A percentile compares a stretch with the other conserved stretches of the same genome.
Evolutionary conservation across 1,140 invertebrate species (phyloP).

Genomic region (Pseudomyrmex flavicornis): DNA sequence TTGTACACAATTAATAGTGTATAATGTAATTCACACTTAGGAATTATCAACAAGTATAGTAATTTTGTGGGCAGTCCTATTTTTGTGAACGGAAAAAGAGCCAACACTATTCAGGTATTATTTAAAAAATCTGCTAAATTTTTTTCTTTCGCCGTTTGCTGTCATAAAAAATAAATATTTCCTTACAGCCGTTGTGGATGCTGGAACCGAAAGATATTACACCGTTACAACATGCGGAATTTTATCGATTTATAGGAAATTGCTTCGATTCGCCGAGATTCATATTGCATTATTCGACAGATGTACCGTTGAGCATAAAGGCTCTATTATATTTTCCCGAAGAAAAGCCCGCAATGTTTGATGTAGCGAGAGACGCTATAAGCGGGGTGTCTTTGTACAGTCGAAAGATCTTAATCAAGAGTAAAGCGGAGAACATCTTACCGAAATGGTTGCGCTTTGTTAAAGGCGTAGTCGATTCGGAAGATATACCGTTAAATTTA

Average conservation of each 20-base stretch:
- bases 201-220: constrained; percentile 95
- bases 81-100: constrained; percentile 94
- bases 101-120: constrained; percentile 92
- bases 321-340: constrained; percentile 97
- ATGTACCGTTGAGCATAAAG: constrained; percentile 96
- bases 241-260: constrained; percentile 95
- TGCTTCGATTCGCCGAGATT: constrained; percentile 94
- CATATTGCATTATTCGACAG: constrained; percentile 93
- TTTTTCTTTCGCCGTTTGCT: neutral
- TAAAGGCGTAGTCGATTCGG: constrained; percentile 98
- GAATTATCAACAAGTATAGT: constrained; percentile 97
- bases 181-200: constrained; percentile 95
- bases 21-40: constrained; percentile 84
- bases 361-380: constrained; percentile 93
- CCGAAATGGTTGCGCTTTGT: constrained; percentile 98
- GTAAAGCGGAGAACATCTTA: constrained; percentile 94
- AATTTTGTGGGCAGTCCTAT: constrained; percentile 98
- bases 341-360: constrained; percentile 94
- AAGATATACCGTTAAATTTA: constrained; percentile 99
- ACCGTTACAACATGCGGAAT: constrained; percentile 94
- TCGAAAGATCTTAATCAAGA: constrained; percentile 95
- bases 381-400: constrained; percentile 95
- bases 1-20: constrained; percentile 15
- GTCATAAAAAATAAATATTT: constrained; percentile 52
- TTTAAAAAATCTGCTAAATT: neutral